Evolutionary conservation across 1,140 invertebrate genomes (phyloP).

Genomic region (Drosophila nigromelanica): DNA sequence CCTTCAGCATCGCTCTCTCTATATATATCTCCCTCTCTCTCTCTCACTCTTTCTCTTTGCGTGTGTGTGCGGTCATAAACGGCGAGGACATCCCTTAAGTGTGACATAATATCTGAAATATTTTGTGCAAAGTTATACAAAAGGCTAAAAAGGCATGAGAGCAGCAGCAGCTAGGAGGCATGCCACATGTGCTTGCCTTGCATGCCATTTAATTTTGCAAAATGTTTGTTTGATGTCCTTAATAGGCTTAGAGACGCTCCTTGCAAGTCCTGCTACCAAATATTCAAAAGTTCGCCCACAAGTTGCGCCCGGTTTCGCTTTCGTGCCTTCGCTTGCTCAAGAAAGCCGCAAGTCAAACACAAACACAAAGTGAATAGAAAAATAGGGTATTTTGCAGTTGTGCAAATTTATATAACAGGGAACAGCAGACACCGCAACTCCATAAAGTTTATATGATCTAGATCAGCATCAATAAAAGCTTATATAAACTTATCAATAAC

Average conservation of each 20-base stretch:
- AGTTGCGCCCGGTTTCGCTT: conserved; percentile 15
- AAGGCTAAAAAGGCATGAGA: conserved; percentile 31
- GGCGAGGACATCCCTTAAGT: conserved; percentile 76
- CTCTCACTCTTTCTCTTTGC: neutral
- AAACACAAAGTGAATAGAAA: conserved; percentile 54
- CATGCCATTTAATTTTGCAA: conserved; percentile 83
- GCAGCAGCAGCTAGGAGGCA: conserved; percentile 10
- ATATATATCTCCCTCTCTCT: conserved; percentile 7
- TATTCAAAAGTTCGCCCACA: conserved; percentile 64
- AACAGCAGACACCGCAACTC: no score
- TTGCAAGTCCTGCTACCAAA: conserved; percentile 1
- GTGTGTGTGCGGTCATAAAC: conserved; percentile 70
- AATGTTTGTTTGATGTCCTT: conserved; percentile 83
- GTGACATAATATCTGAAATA: conserved; percentile 81
- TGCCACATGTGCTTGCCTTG: conserved; percentile 77
- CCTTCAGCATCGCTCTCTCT: neutral
- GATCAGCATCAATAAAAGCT: no score
- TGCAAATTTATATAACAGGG: no score
- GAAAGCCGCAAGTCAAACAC: conserved; percentile 79
- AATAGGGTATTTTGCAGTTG: no score
- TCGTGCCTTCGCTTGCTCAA: conserved; percentile 3
- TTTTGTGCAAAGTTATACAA: conserved; percentile 81
- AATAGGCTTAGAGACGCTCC: conserved; percentile 73
- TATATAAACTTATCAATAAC: neutral
- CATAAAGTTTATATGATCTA: no score